Evolutionary conservation across 2,113 vertebrate species (phyloP).

Genomic region (Gymnocephalus cernua): DNA sequence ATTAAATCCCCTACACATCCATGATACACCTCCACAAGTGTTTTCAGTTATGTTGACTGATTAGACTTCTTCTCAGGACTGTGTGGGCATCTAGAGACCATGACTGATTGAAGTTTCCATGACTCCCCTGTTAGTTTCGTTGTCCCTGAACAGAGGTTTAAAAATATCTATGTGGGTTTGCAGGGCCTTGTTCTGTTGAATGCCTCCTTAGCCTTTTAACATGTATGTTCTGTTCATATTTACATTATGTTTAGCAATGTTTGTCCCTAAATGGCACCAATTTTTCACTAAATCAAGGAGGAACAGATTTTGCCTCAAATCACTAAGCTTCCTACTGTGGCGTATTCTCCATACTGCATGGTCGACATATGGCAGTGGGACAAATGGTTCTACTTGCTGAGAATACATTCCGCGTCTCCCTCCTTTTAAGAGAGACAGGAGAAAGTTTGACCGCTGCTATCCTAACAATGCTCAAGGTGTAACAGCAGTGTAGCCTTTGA

Average conservation of each 20-base stretch:
- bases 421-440: background rate
- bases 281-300: background rate
- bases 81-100: constrained; percentile 6
- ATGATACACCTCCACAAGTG: background rate
- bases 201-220: background rate
- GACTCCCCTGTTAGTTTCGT: background rate
- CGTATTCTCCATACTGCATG: background rate
- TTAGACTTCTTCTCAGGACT: background rate
- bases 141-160: background rate
- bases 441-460: background rate
- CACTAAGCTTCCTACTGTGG: background rate
- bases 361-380: background rate
- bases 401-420: background rate
- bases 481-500: constrained; percentile 11
- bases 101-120: constrained; percentile 11
- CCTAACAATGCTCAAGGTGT: background rate
- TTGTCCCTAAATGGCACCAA: background rate
- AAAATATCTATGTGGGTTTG: background rate
- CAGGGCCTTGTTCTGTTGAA: background rate
- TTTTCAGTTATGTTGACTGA: constrained; percentile 4
- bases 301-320: background rate
- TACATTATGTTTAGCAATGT: background rate
- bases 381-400: background rate
- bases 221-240: constrained; percentile 3
- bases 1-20: background rate